Conservation (phyloP, 2,888 invertebrate genomes). For the Diaprepes abbreviatus region DNA sequence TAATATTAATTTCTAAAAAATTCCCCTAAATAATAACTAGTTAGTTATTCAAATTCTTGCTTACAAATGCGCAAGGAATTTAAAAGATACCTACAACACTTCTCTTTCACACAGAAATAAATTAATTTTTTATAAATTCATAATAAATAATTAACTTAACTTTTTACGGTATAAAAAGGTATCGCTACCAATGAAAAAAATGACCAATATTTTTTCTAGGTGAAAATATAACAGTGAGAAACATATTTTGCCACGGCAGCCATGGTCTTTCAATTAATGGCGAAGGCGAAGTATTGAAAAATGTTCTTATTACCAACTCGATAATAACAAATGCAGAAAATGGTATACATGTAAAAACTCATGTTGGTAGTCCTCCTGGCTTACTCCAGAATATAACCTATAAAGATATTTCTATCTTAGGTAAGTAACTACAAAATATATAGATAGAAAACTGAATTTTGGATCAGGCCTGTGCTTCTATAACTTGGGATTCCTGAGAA, state of each 20-base stretch:
- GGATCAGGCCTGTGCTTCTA: too few species aligned
- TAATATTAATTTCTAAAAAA: too few species aligned
- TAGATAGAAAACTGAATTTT: too few species aligned
- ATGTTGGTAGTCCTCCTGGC: conserved; percentile 43
- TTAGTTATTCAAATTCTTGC: too few species aligned
- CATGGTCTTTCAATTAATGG: conserved; percentile 49
- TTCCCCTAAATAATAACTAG: too few species aligned
- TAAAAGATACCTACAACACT: too few species aligned
- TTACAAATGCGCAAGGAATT: too few species aligned
- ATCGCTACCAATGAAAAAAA: neutral
- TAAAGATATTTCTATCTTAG: conserved; percentile 40
- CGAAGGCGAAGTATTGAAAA: conserved; percentile 34
- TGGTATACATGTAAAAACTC: conserved; percentile 50
- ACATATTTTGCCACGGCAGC: conserved; percentile 48
- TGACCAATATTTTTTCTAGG: conserved; percentile 30
- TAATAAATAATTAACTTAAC: too few species aligned
- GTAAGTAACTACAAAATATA: conserved; percentile 14
- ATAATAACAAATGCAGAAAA: conserved; percentile 41
- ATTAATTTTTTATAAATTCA: too few species aligned
- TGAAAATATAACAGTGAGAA: conserved; percentile 39
- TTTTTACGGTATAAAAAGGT: too few species aligned
- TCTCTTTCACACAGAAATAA: too few species aligned
- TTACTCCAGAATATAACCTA: conserved; percentile 42
- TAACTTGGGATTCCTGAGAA: too few species aligned
- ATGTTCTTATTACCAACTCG: conserved; percentile 40